Evolutionary conservation across 2,888 invertebrate species (phyloP).

Genomic region (Cyrtodaria siliqua): DNA sequence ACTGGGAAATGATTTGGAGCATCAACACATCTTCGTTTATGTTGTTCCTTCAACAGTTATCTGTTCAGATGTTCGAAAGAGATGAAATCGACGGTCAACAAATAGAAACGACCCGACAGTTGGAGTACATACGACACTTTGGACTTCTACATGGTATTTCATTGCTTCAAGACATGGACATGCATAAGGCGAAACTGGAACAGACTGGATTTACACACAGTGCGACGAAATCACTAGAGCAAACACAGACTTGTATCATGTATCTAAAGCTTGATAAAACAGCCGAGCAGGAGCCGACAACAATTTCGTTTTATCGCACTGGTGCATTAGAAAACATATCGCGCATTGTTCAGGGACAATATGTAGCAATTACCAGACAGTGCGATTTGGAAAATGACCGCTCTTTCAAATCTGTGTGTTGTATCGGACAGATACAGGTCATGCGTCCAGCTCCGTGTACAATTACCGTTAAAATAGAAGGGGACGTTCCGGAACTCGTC

Average conservation of each 20-base stretch:
- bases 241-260: constrained; percentile 15
- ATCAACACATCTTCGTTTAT: too few relatives aligned
- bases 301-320: constrained; percentile 26
- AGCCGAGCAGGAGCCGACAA: background rate
- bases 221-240: too few relatives aligned
- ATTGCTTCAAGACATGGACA: background rate
- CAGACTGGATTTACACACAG: background rate
- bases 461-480: constrained; percentile 38
- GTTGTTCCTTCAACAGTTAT: too few relatives aligned
- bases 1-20: too few relatives aligned
- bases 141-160: too few relatives aligned
- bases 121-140: too few relatives aligned
- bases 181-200: background rate
- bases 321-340: constrained; percentile 21
- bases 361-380: constrained; percentile 39
- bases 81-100: too few relatives aligned
- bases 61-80: too few relatives aligned
- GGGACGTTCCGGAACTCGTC: constrained; percentile 23
- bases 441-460: constrained; percentile 42
- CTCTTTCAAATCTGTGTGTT: background rate
- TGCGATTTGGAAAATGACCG: background rate
- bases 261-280: constrained; percentile 43
- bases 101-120: too few relatives aligned
- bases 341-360: constrained; percentile 38
- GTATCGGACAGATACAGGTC: constrained; percentile 30